phyloP scores from a whole-genome alignment of 2,113 vertebrate species.

The Cepphus grylle region DNA sequence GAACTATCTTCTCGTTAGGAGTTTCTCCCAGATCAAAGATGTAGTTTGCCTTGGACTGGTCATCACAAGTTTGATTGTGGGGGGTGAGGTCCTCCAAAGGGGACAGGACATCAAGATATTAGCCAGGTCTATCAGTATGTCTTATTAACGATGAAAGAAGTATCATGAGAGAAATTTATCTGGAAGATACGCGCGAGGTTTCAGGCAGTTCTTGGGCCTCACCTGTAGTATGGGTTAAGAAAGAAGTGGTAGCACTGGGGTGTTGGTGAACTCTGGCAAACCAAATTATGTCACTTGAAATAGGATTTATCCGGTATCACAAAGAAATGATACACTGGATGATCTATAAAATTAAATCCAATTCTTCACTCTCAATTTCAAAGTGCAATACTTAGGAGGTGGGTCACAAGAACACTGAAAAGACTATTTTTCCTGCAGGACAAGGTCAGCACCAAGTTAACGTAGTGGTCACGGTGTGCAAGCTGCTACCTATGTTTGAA shows the following conservation, averaged over 20 bases:
- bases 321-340: neutral
- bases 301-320: neutral
- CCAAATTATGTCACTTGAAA: neutral
- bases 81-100: neutral
- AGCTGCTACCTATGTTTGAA: neutral
- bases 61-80: neutral
- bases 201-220: neutral
- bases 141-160: neutral
- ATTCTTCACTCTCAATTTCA: neutral
- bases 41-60: neutral
- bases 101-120: neutral
- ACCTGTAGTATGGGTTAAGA: neutral
- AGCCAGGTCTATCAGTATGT: neutral
- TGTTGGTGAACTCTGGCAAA: neutral
- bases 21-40: neutral
- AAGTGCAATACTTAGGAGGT: neutral
- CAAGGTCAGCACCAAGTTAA: neutral
- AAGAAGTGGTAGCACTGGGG: neutral
- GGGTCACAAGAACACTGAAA: neutral
- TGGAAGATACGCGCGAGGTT: neutral
- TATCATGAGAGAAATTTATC: neutral
- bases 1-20: neutral
- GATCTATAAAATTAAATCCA: neutral
- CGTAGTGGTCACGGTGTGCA: neutral
- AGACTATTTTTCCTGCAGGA: neutral